These are phyloP conservation scores for Falco columbarius DNA, from an alignment of 2,797 vertebrate species.

Conservation along the genomic window DNA sequence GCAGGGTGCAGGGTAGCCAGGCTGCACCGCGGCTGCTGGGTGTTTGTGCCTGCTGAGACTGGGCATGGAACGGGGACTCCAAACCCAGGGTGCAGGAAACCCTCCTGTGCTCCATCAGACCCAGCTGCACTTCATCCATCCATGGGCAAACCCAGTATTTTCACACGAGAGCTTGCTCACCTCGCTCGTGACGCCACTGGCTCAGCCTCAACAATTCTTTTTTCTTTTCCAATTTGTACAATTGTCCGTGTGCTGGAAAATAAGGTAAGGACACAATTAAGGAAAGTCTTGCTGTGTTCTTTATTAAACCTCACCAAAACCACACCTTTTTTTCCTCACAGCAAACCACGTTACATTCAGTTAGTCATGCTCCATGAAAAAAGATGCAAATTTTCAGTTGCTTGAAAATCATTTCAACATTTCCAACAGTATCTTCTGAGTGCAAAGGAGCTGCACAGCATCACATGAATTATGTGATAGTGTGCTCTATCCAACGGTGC, in stretches of 20 bases:
- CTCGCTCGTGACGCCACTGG: background rate
- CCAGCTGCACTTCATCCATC: background rate
- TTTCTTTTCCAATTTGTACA: background rate
- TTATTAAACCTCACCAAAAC: background rate
- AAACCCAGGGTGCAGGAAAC: background rate
- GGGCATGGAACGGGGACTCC: background rate
- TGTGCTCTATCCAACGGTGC: background rate
- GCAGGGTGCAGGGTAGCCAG: fast-evolving
- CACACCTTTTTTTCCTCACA: background rate
- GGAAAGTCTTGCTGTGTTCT: background rate
- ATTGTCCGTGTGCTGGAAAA: background rate
- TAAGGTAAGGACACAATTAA: background rate
- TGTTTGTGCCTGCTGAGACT: background rate
- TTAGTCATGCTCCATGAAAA: background rate
- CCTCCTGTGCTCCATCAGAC: background rate
- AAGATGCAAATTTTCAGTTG: background rate
- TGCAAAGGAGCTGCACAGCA: background rate
- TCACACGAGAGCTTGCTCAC: background rate
- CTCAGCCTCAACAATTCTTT: background rate
- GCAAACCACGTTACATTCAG: fast-evolving
- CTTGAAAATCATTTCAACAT: background rate
- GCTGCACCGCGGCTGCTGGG: background rate
- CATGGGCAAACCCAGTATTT: fast-evolving
- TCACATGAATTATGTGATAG: background rate
- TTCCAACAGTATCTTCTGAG: background rate